phyloP scores from a whole-genome alignment of 2,888 invertebrate species.

The Glyphotaelius pellucidus region DNA sequence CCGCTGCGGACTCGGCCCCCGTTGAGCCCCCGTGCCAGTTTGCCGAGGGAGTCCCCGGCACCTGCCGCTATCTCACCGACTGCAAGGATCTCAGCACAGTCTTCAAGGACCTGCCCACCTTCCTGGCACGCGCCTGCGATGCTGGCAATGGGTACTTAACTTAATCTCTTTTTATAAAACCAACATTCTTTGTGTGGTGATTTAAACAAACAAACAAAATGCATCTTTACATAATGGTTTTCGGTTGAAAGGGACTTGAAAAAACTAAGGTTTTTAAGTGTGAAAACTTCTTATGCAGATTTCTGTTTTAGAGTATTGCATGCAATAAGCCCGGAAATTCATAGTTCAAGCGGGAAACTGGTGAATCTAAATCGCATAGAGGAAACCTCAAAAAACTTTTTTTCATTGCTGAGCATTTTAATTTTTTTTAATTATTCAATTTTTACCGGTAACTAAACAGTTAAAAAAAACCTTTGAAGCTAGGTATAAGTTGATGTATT shows the following conservation, averaged over 20 bases:
- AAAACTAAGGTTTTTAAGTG: too few species aligned
- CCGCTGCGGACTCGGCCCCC: neutral
- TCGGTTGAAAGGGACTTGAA: too few species aligned
- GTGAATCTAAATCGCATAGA: too few species aligned
- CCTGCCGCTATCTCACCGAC: constrained; percentile 73
- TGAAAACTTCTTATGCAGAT: too few species aligned
- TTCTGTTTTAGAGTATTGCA: too few species aligned
- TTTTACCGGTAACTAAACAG: neutral
- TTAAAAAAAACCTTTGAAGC: too few species aligned
- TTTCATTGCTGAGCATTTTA: neutral
- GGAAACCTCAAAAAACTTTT: neutral
- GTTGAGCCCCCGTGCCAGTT: constrained; percentile 65
- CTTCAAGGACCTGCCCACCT: constrained; percentile 68
- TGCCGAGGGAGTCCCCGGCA: constrained; percentile 68
- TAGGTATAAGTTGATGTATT: too few species aligned
- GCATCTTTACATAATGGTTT: too few species aligned
- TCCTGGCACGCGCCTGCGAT: constrained; percentile 71
- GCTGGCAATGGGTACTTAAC: constrained; percentile 69
- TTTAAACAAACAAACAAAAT: too few species aligned
- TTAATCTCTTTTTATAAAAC: neutral
- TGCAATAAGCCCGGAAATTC: too few species aligned
- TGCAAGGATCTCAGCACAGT: constrained; percentile 70
- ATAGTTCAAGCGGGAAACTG: too few species aligned
- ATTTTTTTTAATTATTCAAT: neutral
- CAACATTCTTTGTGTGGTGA: too few species aligned